phyloP scores from a whole-genome alignment of 1,140 invertebrate species.

The Polyergus mexicanus region DNA sequence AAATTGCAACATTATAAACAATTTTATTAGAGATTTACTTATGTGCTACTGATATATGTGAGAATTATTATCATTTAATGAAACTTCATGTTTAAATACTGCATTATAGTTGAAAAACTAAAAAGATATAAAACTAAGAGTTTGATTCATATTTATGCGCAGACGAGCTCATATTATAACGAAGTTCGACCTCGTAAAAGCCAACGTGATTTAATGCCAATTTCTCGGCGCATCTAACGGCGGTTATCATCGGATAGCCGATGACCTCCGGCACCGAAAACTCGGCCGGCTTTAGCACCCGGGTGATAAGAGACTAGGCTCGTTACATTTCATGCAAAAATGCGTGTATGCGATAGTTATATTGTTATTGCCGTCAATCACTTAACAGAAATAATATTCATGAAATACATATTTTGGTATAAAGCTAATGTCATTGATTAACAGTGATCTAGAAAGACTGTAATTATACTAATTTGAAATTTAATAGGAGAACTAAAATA shows the following conservation, averaged over 20 bases:
- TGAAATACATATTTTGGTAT: neutral
- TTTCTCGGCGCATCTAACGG: slow-evolving; percentile 72
- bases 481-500: slow-evolving; percentile 1
- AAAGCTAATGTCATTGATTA: neutral
- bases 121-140: neutral
- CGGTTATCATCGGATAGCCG: slow-evolving; percentile 77
- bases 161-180: slow-evolving; percentile 25
- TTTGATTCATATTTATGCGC: slow-evolving; percentile 25
- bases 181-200: slow-evolving; percentile 51
- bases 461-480: neutral
- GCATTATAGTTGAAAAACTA: slow-evolving; percentile 1
- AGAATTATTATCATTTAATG: slow-evolving; percentile 11
- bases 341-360: neutral
- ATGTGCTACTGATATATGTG: neutral
- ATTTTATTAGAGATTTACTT: neutral
- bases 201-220: slow-evolving; percentile 67
- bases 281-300: neutral
- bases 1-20: neutral
- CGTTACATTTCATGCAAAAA: slow-evolving; percentile 22
- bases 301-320: slow-evolving; percentile 26
- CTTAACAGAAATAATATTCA: neutral
- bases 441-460: neutral
- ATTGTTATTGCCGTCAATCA: neutral
- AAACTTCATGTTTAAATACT: neutral
- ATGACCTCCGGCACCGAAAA: slow-evolving; percentile 37